Evolutionary conservation across 2,797 vertebrate species (phyloP).

Genomic region (Pipistrellus kuhlii): DNA sequence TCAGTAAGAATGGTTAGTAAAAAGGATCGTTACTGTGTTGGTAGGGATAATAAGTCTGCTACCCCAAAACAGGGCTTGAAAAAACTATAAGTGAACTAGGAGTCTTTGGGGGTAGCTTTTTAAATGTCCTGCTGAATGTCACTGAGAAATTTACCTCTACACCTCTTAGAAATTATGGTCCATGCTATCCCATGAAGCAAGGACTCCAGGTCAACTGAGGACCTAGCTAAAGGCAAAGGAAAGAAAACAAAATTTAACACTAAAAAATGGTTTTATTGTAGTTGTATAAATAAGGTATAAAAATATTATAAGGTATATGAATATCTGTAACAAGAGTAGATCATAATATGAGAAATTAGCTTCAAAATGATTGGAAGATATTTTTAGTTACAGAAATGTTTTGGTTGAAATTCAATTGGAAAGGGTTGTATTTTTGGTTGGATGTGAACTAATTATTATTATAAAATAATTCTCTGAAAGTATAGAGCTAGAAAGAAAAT

Average conservation of each 20-base stretch:
- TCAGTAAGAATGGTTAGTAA: neutral
- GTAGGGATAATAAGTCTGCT: neutral
- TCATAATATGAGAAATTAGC: neutral
- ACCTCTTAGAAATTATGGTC: neutral
- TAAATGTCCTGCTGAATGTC: neutral
- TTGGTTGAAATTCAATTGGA: no score
- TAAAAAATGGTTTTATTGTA: neutral
- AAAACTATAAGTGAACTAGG: neutral
- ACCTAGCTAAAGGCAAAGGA: neutral
- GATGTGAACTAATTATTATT: neutral
- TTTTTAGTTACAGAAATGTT: neutral
- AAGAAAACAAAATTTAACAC: neutral
- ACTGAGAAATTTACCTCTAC: neutral
- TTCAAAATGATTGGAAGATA: neutral
- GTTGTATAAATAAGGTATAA: neutral
- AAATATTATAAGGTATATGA: neutral
- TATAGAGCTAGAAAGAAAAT: neutral
- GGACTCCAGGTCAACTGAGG: neutral
- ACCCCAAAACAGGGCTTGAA: neutral
- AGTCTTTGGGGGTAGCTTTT: neutral
- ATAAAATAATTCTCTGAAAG: neutral
- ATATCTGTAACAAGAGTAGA: neutral
- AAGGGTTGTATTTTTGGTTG: neutral
- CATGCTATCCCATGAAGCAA: neutral
- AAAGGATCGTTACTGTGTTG: neutral